phyloP scores from a whole-genome alignment of 2,888 invertebrate species.

The Chaetoderma sp. region DNA sequence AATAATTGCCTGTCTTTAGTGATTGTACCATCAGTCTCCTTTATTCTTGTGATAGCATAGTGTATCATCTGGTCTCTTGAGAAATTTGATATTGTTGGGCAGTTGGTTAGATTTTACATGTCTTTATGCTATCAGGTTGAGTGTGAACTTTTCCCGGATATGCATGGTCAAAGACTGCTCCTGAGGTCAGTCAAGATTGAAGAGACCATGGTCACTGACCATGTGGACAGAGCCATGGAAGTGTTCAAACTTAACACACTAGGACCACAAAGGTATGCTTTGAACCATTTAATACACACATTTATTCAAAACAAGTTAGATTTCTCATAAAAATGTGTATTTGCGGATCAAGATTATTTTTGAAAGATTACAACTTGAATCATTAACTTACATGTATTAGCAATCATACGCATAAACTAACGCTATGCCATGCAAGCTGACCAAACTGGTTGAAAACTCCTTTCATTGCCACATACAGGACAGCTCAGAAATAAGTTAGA shows the following conservation, averaged over 20 bases:
- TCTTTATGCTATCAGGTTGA: slow-evolving; percentile 60
- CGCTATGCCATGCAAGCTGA: too few species aligned
- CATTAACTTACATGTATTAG: too few species aligned
- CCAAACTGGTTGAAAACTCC: too few species aligned
- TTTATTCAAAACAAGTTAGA: neutral
- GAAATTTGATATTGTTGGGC: too few species aligned
- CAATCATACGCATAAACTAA: too few species aligned
- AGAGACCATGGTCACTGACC: slow-evolving; percentile 65
- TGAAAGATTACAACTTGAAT: neutral
- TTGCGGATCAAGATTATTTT: neutral
- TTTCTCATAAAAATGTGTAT: neutral
- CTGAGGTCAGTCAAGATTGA: slow-evolving; percentile 67
- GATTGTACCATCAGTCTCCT: too few species aligned
- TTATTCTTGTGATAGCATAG: too few species aligned
- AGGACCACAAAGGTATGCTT: slow-evolving; percentile 69
- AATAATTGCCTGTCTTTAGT: too few species aligned
- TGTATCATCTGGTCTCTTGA: too few species aligned
- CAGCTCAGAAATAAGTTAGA: too few species aligned
- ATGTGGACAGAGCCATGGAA: slow-evolving; percentile 66
- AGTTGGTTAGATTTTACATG: too few species aligned
- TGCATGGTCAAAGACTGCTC: slow-evolving; percentile 61
- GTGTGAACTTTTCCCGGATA: slow-evolving; percentile 68
- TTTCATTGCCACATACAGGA: too few species aligned
- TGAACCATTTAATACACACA: neutral
- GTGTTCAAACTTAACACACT: slow-evolving; percentile 67